These are phyloP conservation scores for Micromussa lordhowensis DNA, from an alignment of 92 coral and sea anemone genomes.

Conservation along the genomic window DNA sequence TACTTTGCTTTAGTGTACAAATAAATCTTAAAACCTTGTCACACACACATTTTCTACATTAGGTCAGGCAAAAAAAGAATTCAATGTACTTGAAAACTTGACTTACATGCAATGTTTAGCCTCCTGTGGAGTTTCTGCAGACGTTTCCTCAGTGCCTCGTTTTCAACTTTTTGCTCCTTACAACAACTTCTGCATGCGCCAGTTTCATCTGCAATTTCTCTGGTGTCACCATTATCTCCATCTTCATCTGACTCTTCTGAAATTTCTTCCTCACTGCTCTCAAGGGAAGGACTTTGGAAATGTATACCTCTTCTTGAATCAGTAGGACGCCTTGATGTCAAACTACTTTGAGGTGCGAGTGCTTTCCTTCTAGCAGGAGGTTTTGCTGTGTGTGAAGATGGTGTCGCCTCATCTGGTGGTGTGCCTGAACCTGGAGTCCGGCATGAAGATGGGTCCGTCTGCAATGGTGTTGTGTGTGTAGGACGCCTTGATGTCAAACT, in stretches of 20 bases:
- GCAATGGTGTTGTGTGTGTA: no score
- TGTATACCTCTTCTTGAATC: slow-evolving; percentile 8
- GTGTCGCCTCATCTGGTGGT: no score
- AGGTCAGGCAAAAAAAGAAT: background rate
- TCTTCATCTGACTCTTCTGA: background rate
- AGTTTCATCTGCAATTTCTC: background rate
- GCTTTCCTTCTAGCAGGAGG: no score
- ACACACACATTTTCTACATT: background rate
- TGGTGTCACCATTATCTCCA: no score
- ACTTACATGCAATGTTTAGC: no score
- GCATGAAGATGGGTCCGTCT: no score
- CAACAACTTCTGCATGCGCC: background rate
- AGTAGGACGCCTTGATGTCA: no score
- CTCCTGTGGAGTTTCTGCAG: no score
- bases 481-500: no score
- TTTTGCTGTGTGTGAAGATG: no score
- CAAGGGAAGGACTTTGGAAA: slow-evolving; percentile 4
- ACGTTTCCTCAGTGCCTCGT: slow-evolving; percentile 8
- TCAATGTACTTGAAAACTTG: slow-evolving; percentile 16
- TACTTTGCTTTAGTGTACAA: background rate
- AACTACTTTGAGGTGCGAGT: no score
- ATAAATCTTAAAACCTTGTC: background rate
- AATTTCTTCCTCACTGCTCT: slow-evolving; percentile 23
- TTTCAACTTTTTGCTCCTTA: slow-evolving; percentile 5
- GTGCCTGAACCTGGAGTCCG: no score